These are phyloP conservation scores for Drosophila pruinosa DNA, from an alignment of 1,140 invertebrate species.

Conservation along the genomic window DNA sequence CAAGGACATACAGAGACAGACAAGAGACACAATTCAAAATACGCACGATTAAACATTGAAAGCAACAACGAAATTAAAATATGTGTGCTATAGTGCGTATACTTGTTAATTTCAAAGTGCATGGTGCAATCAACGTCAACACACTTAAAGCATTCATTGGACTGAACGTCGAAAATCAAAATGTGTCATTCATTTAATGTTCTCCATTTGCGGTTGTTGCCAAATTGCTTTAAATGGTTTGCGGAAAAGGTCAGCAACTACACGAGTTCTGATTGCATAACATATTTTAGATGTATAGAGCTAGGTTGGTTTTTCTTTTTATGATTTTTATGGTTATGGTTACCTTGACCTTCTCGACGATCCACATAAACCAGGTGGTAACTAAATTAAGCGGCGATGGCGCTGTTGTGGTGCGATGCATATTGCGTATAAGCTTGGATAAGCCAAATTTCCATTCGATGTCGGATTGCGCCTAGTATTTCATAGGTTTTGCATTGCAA, in stretches of 20 bases:
- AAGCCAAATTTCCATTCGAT: constrained; percentile 99
- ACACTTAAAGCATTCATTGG: constrained; percentile 72
- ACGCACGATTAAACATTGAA: constrained; percentile 52
- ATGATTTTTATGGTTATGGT: constrained; percentile 28
- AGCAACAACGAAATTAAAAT: constrained; percentile 9
- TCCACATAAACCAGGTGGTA: constrained; percentile 95
- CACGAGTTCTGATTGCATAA: constrained; percentile 48
- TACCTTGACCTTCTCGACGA: constrained; percentile 91
- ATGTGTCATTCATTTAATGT: constrained; percentile 11
- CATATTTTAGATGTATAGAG: constrained; percentile 1
- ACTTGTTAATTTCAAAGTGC: constrained; percentile 12
- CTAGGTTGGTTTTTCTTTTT: not conserved
- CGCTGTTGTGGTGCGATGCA: constrained; percentile 98
- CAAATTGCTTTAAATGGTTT: constrained; percentile 83
- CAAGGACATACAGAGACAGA: constrained; percentile 64
- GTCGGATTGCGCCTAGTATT: constrained; percentile 96
- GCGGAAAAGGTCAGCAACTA: constrained; percentile 81
- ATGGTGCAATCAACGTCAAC: constrained; percentile 43
- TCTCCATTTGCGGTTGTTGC: constrained; percentile 71
- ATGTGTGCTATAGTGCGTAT: constrained; percentile 12
- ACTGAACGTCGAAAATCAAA: constrained; percentile 29
- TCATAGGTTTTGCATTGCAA: constrained; percentile 64
- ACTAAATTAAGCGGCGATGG: constrained; percentile 98
- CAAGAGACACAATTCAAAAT: constrained; percentile 53
- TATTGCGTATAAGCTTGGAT: constrained; percentile 98